Evolutionary conservation across 35 echinoderm and acorn worm genomes (phyloP), one percentile per base, ranked within the genome.

Genomic region (Apostichopus parvimensis): DNA sequence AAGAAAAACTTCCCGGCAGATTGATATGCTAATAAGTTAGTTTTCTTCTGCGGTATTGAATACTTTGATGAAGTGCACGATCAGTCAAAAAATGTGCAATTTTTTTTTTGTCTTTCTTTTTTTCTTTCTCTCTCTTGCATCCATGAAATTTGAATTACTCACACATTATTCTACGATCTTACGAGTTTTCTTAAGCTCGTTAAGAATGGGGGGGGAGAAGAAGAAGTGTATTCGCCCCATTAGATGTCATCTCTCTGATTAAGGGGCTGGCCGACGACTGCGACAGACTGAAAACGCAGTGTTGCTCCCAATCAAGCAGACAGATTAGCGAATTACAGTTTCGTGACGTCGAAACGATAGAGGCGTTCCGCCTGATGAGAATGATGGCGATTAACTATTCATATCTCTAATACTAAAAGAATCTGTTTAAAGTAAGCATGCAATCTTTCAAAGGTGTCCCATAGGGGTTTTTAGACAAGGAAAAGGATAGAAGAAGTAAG

Each of bases 351-450:
- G 86, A 66, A 88, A 72, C 61, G 86, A 88, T 88, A 73, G 86
- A 84, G 86, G 86, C 57, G 86, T 66, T 72, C 86, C 86, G 62
- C 86, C 34, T 88, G 86, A 64, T 34, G 86, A 34, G 62, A 68
- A 64, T 24, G 54, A 25, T 72, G 57, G 68, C 86, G 60, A 88
- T 88, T 88, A 88, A 88, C 86, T 88, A 88, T 88, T 88, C 86
- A 88, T 88, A 88, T 64, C 25, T 68, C 64, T 88, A 88, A 88
- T 88, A 88, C 86, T 52, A 73, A 66, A 88, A 88, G 86, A 88
- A 88, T 88, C 86, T 88, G 86, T 88, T 88, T 88, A 88, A 72
- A 88, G 86, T 73, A 88, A 88, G 86, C 60, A 88, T 73, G 86
- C 86, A 88, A 88, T 88, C 86, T 88, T 73, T 88, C 86, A 88